Conservation (phyloP, 1,140 invertebrate species). For the Hycleus phaleratus region DNA sequence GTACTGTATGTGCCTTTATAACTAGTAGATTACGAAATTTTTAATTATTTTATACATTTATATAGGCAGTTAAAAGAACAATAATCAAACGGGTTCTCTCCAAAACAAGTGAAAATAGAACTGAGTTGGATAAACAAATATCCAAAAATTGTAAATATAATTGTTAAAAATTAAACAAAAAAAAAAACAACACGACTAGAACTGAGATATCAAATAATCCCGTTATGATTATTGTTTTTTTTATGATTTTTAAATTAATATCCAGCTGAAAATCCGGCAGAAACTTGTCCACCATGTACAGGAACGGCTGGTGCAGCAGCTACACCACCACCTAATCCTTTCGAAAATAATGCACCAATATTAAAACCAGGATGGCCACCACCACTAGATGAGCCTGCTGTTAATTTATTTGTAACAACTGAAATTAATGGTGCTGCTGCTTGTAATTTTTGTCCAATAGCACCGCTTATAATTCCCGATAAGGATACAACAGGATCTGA, state of each 20-base stretch:
- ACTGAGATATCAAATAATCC: too few species aligned
- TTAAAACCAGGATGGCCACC: constrained; percentile 44
- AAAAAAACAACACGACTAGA: too few species aligned
- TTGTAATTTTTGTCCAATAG: constrained; percentile 41
- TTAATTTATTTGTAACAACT: constrained; percentile 46
- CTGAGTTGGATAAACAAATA: too few species aligned
- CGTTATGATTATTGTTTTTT: too few species aligned
- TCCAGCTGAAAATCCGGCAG: constrained; percentile 2
- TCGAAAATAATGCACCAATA: constrained; percentile 37
- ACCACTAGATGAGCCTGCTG: constrained; percentile 48
- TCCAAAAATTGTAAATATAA: too few species aligned
- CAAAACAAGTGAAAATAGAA: too few species aligned
- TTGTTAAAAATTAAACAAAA: too few species aligned
- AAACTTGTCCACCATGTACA: constrained; percentile 10
- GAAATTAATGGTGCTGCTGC: constrained; percentile 54
- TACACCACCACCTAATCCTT: constrained; percentile 24
- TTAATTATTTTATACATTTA: too few species aligned
- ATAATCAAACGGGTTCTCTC: too few species aligned
- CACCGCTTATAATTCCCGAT: constrained; percentile 44
- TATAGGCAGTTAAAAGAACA: too few species aligned
- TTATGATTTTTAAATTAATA: constrained; percentile 3
- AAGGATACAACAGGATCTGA: constrained; percentile 40
- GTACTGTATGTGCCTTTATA: too few species aligned
- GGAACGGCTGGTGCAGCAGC: constrained; percentile 7
- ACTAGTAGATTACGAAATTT: too few species aligned